These are phyloP conservation scores for Eonycteris spelaea DNA, from an alignment of 2,113 vertebrate species.

Conservation along the genomic window DNA sequence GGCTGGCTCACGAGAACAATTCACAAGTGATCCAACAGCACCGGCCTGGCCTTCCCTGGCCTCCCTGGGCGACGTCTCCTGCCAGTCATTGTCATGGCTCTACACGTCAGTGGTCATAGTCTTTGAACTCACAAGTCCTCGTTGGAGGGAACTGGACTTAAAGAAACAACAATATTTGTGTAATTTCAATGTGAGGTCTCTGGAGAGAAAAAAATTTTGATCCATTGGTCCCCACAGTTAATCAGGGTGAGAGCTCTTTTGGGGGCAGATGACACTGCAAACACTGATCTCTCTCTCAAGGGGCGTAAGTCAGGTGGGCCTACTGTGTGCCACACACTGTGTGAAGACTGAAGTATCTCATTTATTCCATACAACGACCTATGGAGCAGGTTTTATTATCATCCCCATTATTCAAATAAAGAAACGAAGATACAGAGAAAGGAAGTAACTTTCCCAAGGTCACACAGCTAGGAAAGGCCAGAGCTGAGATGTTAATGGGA, in stretches of 20 bases:
- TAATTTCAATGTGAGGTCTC: neutral
- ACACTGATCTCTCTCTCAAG: neutral
- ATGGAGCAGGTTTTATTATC: neutral
- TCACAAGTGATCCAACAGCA: neutral
- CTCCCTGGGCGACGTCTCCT: too few species aligned
- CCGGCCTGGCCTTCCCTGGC: neutral
- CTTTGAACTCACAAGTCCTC: neutral
- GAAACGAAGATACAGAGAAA: constrained; percentile 16
- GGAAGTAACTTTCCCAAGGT: constrained; percentile 42
- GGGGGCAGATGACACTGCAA: neutral
- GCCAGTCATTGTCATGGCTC: neutral
- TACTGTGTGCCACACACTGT: neutral
- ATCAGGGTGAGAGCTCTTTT: neutral
- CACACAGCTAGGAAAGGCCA: neutral
- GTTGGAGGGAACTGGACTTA: neutral
- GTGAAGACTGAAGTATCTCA: neutral
- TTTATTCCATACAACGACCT: neutral
- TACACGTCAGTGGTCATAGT: neutral
- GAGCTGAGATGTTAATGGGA: neutral
- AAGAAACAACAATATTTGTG: neutral
- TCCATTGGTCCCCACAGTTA: neutral
- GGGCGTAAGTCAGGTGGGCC: neutral
- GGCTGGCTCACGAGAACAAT: neutral
- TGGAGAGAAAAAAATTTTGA: neutral
- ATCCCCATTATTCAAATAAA: constrained; percentile 9